phyloP scores from a whole-genome alignment of 2,888 invertebrate species.

The Hermodice carunculata region DNA sequence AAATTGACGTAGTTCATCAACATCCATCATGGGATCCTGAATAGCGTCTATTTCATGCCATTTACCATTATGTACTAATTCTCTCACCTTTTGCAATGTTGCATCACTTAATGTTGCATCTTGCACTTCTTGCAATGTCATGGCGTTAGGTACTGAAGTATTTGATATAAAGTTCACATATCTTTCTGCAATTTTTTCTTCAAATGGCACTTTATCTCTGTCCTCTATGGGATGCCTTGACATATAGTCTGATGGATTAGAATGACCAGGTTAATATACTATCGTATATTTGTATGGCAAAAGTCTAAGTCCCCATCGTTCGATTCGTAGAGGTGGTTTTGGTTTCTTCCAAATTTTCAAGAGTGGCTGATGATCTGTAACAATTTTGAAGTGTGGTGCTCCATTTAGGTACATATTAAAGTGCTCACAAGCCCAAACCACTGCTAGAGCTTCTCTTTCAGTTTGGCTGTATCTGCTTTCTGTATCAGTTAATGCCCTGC shows the following conservation, averaged over 20 bases:
- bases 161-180: neutral
- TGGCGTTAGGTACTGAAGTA: neutral
- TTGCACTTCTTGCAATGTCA: neutral
- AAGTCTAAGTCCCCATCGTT: slow-evolving; percentile 44
- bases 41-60: too few species aligned
- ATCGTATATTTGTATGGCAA: slow-evolving; percentile 34
- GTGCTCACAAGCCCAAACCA: slow-evolving; percentile 35
- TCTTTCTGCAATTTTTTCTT: too few species aligned
- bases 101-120: neutral
- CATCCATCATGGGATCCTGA: too few species aligned
- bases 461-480: slow-evolving; percentile 38
- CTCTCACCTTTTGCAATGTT: neutral
- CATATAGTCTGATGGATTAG: slow-evolving; percentile 35
- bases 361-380: slow-evolving; percentile 27
- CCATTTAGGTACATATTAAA: slow-evolving; percentile 31
- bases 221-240: too few species aligned
- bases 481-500: slow-evolving; percentile 22
- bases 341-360: slow-evolving; percentile 33
- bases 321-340: slow-evolving; percentile 44
- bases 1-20: too few species aligned
- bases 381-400: slow-evolving; percentile 32
- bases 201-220: too few species aligned
- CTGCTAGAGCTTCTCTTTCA: slow-evolving; percentile 36
- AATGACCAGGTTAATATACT: slow-evolving; percentile 33
- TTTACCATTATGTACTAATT: too few species aligned